Evolutionary conservation across 1,140 invertebrate species (phyloP).

Genomic region (Hyphantria cunea): DNA sequence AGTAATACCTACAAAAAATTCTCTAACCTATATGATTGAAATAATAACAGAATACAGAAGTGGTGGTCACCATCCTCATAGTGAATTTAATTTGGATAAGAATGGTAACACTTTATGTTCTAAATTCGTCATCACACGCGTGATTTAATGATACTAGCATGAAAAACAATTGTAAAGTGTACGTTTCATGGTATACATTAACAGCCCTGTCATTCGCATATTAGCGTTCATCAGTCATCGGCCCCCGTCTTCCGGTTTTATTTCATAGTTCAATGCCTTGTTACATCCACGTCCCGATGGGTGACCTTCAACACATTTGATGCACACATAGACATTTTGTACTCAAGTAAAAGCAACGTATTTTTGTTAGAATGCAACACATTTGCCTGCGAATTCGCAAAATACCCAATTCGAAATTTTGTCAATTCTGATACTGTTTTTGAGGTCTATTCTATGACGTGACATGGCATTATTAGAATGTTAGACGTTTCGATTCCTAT

Average conservation of each 20-base stretch:
- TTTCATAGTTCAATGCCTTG: conserved; percentile 72
- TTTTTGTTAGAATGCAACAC: too few relatives aligned
- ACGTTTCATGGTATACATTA: neutral
- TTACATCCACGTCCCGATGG: conserved; percentile 51
- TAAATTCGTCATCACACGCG: too few relatives aligned
- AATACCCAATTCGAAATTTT: too few relatives aligned
- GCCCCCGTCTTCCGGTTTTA: conserved; percentile 66
- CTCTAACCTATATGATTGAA: too few relatives aligned
- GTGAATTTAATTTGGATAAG: too few relatives aligned
- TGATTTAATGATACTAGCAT: neutral
- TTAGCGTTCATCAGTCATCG: conserved; percentile 68
- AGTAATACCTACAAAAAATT: too few relatives aligned
- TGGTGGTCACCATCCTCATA: too few relatives aligned
- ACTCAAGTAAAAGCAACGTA: conserved; percentile 1
- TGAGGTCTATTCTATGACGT: neutral
- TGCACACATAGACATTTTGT: conserved; percentile 36
- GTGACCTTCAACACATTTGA: conserved; percentile 61
- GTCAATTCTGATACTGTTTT: neutral
- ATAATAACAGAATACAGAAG: too few relatives aligned
- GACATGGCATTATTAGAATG: too few relatives aligned
- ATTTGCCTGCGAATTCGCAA: too few relatives aligned
- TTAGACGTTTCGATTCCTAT: too few relatives aligned
- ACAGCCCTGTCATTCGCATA: conserved; percentile 45
- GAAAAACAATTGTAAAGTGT: neutral
- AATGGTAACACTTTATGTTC: too few relatives aligned